Base-by-base conservation (phyloP, 30 jellyfish, hydroid and myxozoan genomes). In the Rhopilema esculentum region DNA sequence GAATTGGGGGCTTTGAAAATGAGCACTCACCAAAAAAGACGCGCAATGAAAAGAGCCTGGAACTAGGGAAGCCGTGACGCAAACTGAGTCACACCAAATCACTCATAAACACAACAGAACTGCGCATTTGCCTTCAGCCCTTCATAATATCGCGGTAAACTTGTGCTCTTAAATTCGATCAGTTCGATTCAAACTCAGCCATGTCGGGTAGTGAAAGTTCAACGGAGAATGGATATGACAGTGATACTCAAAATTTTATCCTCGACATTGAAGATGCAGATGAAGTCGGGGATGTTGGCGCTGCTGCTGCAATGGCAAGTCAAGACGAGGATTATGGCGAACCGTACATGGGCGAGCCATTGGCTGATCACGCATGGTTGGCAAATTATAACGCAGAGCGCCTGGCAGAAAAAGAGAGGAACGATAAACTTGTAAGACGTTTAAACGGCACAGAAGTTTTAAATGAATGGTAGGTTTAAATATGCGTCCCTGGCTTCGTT, bases 291-390 rank as follows among this genome's bases (percentile, higher is more conserved):
- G 50, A 68, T n/a, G 79, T 68, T 20, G 79, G 79, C 24, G 79
- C 79, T 2, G 50, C 50, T 32, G 79, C 79, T 27, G 79, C 79
- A n/a, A 68, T 68, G 49, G 79, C 57, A 40, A 40, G 79, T 49
- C 79, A n/a, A 68, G 79, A 68, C 28, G 50, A 68, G n/a, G 79
- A 68, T 27, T 68, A 68, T 68, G 50, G 79, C 79, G 50, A 68
- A 68, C 49, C 79, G 40, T 68, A 68, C 79, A 68, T 68, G 79
- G 79, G 50, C 79, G 79, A 68, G 79, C 79, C 79, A n/a, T 27
- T 68, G 79, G 79, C 49, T 23, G 79, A 68, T 27, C 8, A 68
- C 28, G 79, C 28, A 68, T 68, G 79, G 79, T 68, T 68, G 79
- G 79, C 79, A 27, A 68, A 68, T 68, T 68, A 68, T 68, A 68